Percentiles rank a stretch among this genome's conserved stretches.
phyloP scores from a whole-genome alignment of 2,113 vertebrate species.

The Setophaga coronata region DNA sequence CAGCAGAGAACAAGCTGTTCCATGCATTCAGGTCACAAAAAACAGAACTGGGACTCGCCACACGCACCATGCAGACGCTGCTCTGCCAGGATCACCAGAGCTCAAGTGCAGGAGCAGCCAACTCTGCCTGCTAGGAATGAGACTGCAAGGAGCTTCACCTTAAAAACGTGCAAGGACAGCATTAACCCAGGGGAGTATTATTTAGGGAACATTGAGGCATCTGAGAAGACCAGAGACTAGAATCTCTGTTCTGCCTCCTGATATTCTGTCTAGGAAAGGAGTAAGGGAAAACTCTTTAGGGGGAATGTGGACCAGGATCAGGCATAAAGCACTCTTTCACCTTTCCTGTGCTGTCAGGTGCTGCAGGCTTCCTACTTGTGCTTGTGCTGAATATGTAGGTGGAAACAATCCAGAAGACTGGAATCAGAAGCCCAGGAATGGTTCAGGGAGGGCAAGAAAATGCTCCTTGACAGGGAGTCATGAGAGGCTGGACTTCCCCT shows the following conservation, averaged over 20 bases:
- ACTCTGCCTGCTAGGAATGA: not conserved
- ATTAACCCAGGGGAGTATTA: not conserved
- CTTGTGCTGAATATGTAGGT: not conserved
- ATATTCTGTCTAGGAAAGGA: not conserved
- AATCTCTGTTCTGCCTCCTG: not conserved
- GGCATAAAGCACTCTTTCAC: not conserved
- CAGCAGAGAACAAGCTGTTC: conserved; percentile 43
- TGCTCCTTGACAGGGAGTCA: not conserved
- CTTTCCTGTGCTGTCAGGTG: not conserved
- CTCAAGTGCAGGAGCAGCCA: not conserved
- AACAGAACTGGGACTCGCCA: not conserved
- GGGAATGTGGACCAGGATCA: not conserved
- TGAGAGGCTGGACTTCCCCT: not conserved
- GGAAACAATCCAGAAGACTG: not conserved
- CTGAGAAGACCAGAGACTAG: not conserved
- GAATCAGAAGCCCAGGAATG: not conserved
- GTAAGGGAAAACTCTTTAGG: not conserved
- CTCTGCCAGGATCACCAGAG: not conserved
- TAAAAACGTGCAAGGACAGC: not conserved
- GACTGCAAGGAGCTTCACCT: not conserved
- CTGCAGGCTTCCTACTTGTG: not conserved
- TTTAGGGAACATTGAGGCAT: not conserved
- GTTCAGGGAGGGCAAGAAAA: not conserved
- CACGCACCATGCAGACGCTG: not conserved
- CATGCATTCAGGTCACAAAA: conserved; percentile 7